Evolutionary conservation across 1,140 invertebrate genomes (phyloP).

Genomic region (Choristoneura fumiferana): DNA sequence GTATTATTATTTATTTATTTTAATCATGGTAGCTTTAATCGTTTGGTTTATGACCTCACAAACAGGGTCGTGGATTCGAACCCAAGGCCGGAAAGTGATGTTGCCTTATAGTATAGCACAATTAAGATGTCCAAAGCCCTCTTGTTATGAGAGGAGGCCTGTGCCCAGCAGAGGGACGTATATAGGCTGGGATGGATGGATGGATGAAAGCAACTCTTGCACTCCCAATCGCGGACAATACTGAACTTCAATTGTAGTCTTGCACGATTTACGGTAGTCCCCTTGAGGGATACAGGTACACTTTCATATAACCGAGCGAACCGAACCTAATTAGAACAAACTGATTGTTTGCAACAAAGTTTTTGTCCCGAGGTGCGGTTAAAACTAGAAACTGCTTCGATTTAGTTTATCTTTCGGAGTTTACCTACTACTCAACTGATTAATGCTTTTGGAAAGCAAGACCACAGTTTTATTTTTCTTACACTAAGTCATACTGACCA

Average conservation of each 20-base stretch:
- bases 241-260: neutral
- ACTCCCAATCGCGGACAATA: neutral
- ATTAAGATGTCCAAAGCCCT: too few relatives aligned
- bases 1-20: too few relatives aligned
- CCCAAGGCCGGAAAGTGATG: too few relatives aligned
- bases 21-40: too few relatives aligned
- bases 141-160: too few relatives aligned
- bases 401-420: constrained; percentile 4
- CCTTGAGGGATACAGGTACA: constrained; percentile 4
- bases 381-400: neutral
- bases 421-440: neutral
- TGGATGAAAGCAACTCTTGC: neutral
- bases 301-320: neutral
- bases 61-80: too few relatives aligned
- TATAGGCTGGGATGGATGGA: too few relatives aligned
- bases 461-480: neutral
- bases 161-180: too few relatives aligned
- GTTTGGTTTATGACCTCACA: too few relatives aligned
- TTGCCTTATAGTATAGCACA: too few relatives aligned
- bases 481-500: too few relatives aligned
- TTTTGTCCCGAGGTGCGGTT: neutral
- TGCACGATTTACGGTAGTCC: neutral
- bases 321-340: constrained; percentile 15
- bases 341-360: constrained; percentile 9
- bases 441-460: constrained; percentile 4